Conservation (phyloP, 2,888 invertebrate species). For the Oxystoma pomonae region DNA sequence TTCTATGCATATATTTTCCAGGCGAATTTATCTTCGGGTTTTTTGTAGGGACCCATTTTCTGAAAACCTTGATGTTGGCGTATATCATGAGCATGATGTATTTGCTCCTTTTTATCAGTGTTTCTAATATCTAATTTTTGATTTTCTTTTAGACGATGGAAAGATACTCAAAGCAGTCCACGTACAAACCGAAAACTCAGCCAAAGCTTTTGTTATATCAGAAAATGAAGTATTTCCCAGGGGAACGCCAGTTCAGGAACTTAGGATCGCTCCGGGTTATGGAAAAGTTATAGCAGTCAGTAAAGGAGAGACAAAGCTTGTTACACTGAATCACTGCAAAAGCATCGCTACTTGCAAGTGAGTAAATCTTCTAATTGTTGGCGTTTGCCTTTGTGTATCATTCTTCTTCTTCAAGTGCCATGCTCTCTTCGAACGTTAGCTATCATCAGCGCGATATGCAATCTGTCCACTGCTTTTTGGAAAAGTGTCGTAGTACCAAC, state of each 20-base stretch:
- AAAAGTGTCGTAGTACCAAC: too few relatives aligned
- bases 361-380: constrained; percentile 19
- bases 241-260: constrained; percentile 68
- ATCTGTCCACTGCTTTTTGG: too few relatives aligned
- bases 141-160: constrained; percentile 69
- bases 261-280: constrained; percentile 69
- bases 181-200: constrained; percentile 59
- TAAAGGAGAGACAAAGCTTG: constrained; percentile 77
- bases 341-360: constrained; percentile 63
- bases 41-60: too few relatives aligned
- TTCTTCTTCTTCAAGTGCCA: too few relatives aligned
- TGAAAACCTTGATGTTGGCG: too few relatives aligned
- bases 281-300: constrained; percentile 86
- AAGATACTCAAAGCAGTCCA: constrained; percentile 89
- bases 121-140: not conserved
- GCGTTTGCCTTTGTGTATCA: not conserved
- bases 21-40: too few relatives aligned
- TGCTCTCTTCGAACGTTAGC: too few relatives aligned
- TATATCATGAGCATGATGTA: too few relatives aligned
- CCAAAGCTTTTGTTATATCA: constrained; percentile 73
- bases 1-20: too few relatives aligned
- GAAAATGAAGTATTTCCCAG: constrained; percentile 74
- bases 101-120: too few relatives aligned
- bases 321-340: constrained; percentile 82
- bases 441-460: too few relatives aligned